Evolutionary conservation across 2,113 vertebrate genomes (phyloP).

Genomic region (Myotis lucifugus): DNA sequence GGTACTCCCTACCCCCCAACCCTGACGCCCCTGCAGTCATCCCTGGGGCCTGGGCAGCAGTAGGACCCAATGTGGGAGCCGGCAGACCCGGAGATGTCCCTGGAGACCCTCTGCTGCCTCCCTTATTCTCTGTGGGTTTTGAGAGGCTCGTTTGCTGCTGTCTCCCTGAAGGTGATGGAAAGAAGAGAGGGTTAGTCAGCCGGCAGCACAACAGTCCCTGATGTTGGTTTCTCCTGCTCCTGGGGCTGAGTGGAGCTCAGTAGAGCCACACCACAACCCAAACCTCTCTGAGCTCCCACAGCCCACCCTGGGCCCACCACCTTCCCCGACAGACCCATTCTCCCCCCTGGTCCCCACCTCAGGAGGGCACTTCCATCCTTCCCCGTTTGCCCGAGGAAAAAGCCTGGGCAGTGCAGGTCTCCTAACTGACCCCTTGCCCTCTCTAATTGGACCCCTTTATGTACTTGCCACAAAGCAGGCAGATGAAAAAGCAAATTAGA

Average conservation of each 20-base stretch:
- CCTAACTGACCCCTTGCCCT: neutral
- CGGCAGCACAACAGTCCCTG: neutral
- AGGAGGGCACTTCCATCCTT: neutral
- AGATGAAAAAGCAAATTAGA: constrained; percentile 33
- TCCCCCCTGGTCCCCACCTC: neutral
- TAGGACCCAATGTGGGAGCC: constrained; percentile 27
- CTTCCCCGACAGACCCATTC: neutral
- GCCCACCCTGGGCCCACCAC: neutral
- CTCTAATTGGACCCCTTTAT: neutral
- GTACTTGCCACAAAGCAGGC: neutral
- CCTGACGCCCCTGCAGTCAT: neutral
- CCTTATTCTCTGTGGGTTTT: constrained; percentile 87
- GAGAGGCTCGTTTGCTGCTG: constrained; percentile 70
- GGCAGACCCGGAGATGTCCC: constrained; percentile 26
- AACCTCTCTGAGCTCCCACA: neutral
- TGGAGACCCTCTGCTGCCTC: constrained; percentile 14
- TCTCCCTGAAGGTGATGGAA: constrained; percentile 82
- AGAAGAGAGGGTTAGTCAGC: constrained; percentile 49
- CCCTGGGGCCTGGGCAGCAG: constrained; percentile 27
- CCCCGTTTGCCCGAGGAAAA: neutral
- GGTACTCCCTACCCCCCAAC: neutral
- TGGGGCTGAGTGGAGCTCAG: neutral
- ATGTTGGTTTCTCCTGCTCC: neutral
- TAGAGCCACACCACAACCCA: neutral
- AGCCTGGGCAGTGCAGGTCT: neutral